phyloP scores from a whole-genome alignment of 2,888 invertebrate species.

The Meta bourneti region DNA sequence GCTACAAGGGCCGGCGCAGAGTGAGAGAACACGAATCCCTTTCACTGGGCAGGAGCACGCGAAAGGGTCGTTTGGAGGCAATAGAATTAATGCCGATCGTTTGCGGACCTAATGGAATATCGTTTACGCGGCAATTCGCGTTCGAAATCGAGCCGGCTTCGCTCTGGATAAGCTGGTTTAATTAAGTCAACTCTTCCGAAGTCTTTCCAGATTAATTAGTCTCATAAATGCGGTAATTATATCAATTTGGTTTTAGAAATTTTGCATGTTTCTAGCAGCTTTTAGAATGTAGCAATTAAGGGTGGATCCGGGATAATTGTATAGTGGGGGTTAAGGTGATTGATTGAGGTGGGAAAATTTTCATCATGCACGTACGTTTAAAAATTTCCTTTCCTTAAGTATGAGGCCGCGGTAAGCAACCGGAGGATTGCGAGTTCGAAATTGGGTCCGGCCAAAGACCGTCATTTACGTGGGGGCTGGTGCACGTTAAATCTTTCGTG shows the following conservation, averaged over 20 bases:
- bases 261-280: not conserved
- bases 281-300: not conserved
- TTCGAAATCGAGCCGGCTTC: too few relatives aligned
- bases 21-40: not conserved
- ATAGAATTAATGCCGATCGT: not conserved
- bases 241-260: not conserved
- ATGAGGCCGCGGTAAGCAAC: too few relatives aligned
- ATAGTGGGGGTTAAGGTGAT: too few relatives aligned
- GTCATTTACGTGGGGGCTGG: too few relatives aligned
- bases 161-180: not conserved
- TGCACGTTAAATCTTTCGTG: too few relatives aligned
- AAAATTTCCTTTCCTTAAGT: too few relatives aligned
- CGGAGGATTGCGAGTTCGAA: too few relatives aligned
- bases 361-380: too few relatives aligned
- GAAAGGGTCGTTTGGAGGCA: slow-evolving; percentile 20
- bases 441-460: too few relatives aligned
- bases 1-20: slow-evolving; percentile 7
- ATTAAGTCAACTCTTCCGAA: not conserved
- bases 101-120: not conserved
- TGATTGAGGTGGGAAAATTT: too few relatives aligned
- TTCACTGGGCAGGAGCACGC: slow-evolving; percentile 4
- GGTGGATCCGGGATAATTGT: too few relatives aligned
- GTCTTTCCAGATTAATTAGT: not conserved
- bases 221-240: not conserved
- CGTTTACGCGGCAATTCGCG: not conserved